These are phyloP conservation scores for Erpobdella octoculata DNA, from an alignment of 2,888 invertebrate genomes.

Conservation along the genomic window DNA sequence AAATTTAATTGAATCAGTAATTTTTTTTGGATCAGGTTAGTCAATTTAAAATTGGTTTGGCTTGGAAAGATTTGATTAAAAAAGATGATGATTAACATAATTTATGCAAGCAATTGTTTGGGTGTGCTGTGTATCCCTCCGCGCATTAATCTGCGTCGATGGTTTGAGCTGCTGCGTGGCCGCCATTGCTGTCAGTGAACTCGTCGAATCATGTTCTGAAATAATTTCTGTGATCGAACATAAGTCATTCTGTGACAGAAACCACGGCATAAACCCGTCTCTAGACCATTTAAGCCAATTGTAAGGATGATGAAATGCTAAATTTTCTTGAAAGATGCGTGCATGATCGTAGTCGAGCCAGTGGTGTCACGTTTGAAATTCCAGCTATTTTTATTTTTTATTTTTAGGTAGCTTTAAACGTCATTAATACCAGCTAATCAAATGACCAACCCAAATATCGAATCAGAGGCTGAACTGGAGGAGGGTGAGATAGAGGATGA, in stretches of 20 bases:
- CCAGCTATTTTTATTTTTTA: no score
- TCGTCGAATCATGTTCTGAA: neutral
- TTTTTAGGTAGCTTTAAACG: no score
- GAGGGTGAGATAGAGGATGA: constrained; percentile 9
- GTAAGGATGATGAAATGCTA: neutral
- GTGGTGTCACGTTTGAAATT: no score
- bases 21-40: neutral
- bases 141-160: neutral
- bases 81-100: neutral
- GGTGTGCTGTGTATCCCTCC: no score
- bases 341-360: no score
- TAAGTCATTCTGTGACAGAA: neutral
- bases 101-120: neutral
- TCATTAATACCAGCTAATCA: neutral
- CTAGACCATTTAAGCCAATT: neutral
- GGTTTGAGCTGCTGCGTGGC: neutral
- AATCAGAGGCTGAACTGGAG: neutral
- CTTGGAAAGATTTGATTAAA: neutral
- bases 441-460: constrained; percentile 3
- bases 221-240: neutral
- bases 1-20: neutral
- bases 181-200: neutral
- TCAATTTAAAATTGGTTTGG: constrained; percentile 5
- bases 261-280: neutral
- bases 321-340: no score